phyloP scores from a whole-genome alignment of 2,888 invertebrate genomes.

The Dynastes tityus region DNA sequence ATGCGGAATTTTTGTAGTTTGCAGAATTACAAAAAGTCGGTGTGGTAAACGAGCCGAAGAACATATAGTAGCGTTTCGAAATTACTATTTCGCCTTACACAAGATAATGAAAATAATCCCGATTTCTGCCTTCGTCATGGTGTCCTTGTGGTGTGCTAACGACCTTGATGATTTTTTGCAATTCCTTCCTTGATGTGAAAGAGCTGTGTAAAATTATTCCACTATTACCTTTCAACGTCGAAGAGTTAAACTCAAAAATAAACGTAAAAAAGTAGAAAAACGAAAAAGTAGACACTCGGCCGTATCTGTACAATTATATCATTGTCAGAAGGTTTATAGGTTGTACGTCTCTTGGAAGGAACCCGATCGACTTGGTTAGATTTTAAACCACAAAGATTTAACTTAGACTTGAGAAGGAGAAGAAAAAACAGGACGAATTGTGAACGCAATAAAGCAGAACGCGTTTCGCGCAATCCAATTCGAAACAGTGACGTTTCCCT shows the following conservation, averaged over 20 bases:
- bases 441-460: slow-evolving; percentile 31
- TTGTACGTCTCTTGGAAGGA: background rate
- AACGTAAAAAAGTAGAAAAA: background rate
- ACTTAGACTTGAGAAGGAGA: slow-evolving; percentile 8
- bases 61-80: background rate
- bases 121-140: slow-evolving; percentile 15
- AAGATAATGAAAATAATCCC: slow-evolving; percentile 24
- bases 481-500: slow-evolving; percentile 24
- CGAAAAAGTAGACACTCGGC: background rate
- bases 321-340: slow-evolving; percentile 17
- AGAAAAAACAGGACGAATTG: slow-evolving; percentile 2
- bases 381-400: slow-evolving; percentile 25
- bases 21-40: too few relatives aligned
- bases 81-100: slow-evolving; percentile 1
- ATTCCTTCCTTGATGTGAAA: slow-evolving; percentile 7
- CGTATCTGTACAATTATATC: slow-evolving; percentile 22
- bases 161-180: slow-evolving; percentile 41
- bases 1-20: too few relatives aligned
- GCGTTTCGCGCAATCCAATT: slow-evolving; percentile 30
- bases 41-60: too few relatives aligned
- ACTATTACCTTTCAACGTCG: background rate
- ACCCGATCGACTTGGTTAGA: background rate
- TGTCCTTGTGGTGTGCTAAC: slow-evolving; percentile 45
- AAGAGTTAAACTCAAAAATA: background rate
- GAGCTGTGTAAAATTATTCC: slow-evolving; percentile 6